A percentile compares a stretch with the other conserved stretches of the same genome.
Conservation (phyloP, 2,113 vertebrate genomes). For the Heteronetta atricapilla region DNA sequence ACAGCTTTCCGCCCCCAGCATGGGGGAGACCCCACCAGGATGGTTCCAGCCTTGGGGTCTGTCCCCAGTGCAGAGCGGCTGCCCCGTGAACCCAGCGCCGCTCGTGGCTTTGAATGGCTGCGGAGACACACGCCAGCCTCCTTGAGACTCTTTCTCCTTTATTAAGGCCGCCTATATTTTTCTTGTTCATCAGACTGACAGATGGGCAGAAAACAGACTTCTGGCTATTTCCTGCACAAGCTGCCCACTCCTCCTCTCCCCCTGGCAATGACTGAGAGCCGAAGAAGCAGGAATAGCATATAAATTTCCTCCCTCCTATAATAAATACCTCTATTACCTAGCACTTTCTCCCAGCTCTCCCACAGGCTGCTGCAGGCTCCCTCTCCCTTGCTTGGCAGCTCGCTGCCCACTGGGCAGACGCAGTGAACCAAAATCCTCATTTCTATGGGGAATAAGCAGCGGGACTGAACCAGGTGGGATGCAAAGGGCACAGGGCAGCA, state of each 20-base stretch:
- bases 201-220: constrained; percentile 65
- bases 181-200: constrained; percentile 61
- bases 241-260: constrained; percentile 64
- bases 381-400: neutral
- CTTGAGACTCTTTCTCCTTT: constrained; percentile 20
- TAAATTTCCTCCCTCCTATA: constrained; percentile 61
- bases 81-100: rapidly evolving
- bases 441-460: neutral
- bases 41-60: neutral
- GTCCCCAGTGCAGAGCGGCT: neutral
- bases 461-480: neutral
- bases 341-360: neutral
- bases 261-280: constrained; percentile 37
- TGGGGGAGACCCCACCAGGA: rapidly evolving
- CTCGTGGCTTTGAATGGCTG: rapidly evolving
- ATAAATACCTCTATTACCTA: constrained; percentile 69
- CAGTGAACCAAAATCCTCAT: constrained; percentile 4
- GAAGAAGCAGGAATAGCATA: constrained; percentile 58
- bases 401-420: constrained; percentile 29
- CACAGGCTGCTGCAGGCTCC: constrained; percentile 22
- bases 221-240: constrained; percentile 41
- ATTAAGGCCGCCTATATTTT: neutral
- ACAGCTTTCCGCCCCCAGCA: neutral
- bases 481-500: neutral
- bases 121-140: neutral